Conservation (phyloP, 2,797 vertebrate genomes). For the Ceyx erithaca region DNA sequence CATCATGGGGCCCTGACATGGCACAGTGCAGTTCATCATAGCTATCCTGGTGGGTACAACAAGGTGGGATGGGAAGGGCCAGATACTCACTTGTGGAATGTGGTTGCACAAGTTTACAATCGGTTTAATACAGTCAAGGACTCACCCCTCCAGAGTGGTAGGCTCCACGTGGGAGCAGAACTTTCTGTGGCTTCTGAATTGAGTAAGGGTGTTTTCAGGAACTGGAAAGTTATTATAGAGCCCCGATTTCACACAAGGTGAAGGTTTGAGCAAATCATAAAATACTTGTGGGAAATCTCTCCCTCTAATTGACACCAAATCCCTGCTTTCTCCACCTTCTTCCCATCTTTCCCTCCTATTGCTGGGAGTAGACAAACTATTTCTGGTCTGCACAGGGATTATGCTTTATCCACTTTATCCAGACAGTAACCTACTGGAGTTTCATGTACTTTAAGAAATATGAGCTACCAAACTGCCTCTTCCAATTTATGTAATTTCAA, state of each 20-base stretch:
- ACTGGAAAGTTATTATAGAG: not conserved
- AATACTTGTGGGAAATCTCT: not conserved
- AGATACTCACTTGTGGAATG: not conserved
- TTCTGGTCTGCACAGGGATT: constrained; percentile 4
- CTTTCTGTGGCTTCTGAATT: rapidly evolving
- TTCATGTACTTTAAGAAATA: constrained; percentile 35
- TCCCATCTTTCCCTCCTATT: not conserved
- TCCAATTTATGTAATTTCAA: constrained; percentile 40
- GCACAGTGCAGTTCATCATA: rapidly evolving
- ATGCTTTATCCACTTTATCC: constrained; percentile 31
- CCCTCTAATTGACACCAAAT: not conserved
- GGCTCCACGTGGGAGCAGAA: not conserved
- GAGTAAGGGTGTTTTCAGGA: not conserved
- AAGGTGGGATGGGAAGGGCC: not conserved
- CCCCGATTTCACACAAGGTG: not conserved
- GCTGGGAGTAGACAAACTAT: not conserved
- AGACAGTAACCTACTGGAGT: not conserved
- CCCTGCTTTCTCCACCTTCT: not conserved
- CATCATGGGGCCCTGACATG: rapidly evolving
- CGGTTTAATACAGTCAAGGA: not conserved
- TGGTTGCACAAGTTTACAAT: rapidly evolving
- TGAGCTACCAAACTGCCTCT: constrained; percentile 35
- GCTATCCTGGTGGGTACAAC: not conserved
- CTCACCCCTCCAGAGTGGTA: rapidly evolving
- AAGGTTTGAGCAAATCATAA: not conserved